A percentile compares a stretch with the other conserved stretches of the same genome.
Evolutionary conservation across 2,888 invertebrate genomes (phyloP).

Genomic region (Dioctria linearis): DNA sequence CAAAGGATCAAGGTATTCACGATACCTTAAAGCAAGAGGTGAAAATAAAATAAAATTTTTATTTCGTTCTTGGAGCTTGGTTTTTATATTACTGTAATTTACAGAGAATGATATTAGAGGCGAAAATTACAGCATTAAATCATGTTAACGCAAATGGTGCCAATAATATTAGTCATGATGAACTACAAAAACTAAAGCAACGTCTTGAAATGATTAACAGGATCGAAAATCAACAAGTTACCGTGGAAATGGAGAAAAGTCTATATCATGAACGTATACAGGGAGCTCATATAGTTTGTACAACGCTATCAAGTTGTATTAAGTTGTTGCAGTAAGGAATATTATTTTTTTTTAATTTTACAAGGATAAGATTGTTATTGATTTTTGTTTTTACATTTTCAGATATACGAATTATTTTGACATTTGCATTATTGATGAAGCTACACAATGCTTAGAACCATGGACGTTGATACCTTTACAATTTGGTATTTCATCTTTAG

Average conservation of each 20-base stretch:
- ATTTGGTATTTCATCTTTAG: conserved; percentile 81
- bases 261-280: conserved; percentile 70
- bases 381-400: neutral
- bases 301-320: conserved; percentile 78
- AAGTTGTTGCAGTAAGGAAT: conserved; percentile 65
- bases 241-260: conserved; percentile 63
- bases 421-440: conserved; percentile 88
- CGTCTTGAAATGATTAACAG: conserved; percentile 50
- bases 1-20: conserved; percentile 60
- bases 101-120: conserved; percentile 42
- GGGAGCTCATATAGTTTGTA: conserved; percentile 80
- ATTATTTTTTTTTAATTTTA: neutral
- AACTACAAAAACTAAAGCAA: conserved; percentile 42
- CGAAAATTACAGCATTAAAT: conserved; percentile 27
- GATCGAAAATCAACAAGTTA: conserved; percentile 61
- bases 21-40: conserved; percentile 51
- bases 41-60: neutral
- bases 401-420: conserved; percentile 69
- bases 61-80: too few relatives aligned
- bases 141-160: neutral
- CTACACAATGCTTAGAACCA: conserved; percentile 88
- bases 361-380: conserved; percentile 56
- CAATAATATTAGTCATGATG: conserved; percentile 44
- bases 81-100: conserved; percentile 19
- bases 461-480: conserved; percentile 86